A percentile compares a stretch with the other conserved stretches of the same genome.
phyloP scores from a whole-genome alignment of 2,888 invertebrate species.

The Uloborus plumipes region DNA sequence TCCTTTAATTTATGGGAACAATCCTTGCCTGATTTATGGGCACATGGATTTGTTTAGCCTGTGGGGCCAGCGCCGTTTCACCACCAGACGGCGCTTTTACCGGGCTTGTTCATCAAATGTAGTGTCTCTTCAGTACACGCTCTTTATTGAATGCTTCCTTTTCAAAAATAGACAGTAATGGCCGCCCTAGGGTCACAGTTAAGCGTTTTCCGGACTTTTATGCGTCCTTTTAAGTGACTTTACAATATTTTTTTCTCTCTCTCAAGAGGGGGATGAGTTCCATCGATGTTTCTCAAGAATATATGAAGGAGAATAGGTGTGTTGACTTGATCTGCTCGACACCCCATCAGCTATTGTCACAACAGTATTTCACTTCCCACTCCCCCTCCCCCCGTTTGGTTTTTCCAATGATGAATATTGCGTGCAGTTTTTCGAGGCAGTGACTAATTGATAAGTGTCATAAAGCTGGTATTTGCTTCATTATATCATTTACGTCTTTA shows the following conservation, averaged over 20 bases:
- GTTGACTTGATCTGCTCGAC: too few relatives aligned
- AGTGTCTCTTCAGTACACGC: slow-evolving; percentile 26
- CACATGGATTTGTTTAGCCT: slow-evolving; percentile 24
- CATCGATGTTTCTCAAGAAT: too few relatives aligned
- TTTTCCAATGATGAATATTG: too few relatives aligned
- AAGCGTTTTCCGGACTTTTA: slow-evolving; percentile 59
- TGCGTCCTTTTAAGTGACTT: slow-evolving; percentile 47
- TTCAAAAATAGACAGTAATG: slow-evolving; percentile 60
- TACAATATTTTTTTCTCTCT: background rate
- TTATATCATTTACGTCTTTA: too few relatives aligned
- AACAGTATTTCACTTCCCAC: too few relatives aligned
- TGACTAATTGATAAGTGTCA: too few relatives aligned
- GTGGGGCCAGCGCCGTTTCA: slow-evolving; percentile 13
- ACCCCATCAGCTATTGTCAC: too few relatives aligned
- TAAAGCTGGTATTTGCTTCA: too few relatives aligned
- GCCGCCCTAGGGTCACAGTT: slow-evolving; percentile 51
- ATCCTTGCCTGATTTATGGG: slow-evolving; percentile 57
- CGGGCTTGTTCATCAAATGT: slow-evolving; percentile 43
- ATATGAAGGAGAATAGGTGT: too few relatives aligned
- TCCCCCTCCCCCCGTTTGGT: too few relatives aligned
- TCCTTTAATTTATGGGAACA: slow-evolving; percentile 58
- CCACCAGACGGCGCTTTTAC: slow-evolving; percentile 47
- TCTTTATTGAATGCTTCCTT: slow-evolving; percentile 56
- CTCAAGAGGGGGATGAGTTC: too few relatives aligned
- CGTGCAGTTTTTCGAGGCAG: too few relatives aligned